Conservation (phyloP, 2,888 invertebrate genomes). For the Troides oblongomaculatus region DNA sequence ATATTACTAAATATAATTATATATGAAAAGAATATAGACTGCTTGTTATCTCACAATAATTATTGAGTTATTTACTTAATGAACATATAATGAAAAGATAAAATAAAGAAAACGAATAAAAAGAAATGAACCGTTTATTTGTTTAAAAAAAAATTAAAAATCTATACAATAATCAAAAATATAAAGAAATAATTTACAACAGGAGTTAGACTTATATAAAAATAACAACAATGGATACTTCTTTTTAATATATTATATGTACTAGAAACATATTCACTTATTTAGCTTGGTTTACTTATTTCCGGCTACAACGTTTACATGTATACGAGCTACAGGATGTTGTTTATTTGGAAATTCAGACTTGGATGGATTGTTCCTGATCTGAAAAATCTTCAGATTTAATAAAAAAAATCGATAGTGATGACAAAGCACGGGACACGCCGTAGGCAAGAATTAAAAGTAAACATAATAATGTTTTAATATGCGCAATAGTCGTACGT, state of each 20-base stretch:
- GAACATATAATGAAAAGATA: not conserved
- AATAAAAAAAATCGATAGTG: no score
- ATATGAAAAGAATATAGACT: not conserved
- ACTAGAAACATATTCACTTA: slow-evolving; percentile 18
- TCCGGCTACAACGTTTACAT: slow-evolving; percentile 11
- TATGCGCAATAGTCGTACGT: slow-evolving; percentile 1
- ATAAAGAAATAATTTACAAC: slow-evolving; percentile 48
- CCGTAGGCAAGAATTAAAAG: not conserved
- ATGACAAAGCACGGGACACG: not conserved
- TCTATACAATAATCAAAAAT: slow-evolving; percentile 39
- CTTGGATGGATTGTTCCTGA: no score
- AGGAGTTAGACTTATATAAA: slow-evolving; percentile 41
- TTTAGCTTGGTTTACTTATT: not conserved
- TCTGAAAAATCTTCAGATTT: no score
- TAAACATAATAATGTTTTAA: slow-evolving; percentile 2
- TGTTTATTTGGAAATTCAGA: not conserved
- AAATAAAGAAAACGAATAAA: slow-evolving; percentile 34
- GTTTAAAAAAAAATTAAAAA: slow-evolving; percentile 42
- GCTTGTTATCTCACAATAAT: no score
- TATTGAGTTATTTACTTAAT: no score
- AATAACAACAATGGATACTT: slow-evolving; percentile 43
- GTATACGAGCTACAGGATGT: slow-evolving; percentile 9
- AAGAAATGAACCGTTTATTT: slow-evolving; percentile 48
- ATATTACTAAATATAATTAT: not conserved
- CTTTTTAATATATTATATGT: slow-evolving; percentile 19